Conservation (phyloP, 2,113 vertebrate genomes). For the Caranx ignobilis region DNA sequence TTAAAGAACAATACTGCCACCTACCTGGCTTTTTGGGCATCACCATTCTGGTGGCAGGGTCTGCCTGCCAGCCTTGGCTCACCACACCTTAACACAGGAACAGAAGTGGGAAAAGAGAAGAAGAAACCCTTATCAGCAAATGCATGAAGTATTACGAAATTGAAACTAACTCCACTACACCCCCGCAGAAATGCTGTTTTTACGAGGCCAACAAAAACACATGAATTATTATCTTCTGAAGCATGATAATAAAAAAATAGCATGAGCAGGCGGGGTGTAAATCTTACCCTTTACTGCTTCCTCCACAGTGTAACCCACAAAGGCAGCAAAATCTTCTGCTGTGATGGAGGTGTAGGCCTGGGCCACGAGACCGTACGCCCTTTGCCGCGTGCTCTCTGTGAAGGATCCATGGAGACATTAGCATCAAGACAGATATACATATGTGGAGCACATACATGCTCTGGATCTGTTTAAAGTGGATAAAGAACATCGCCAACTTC, state of each 20-base stretch:
- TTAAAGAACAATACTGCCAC: conserved; percentile 79
- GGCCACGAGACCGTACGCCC: conserved; percentile 93
- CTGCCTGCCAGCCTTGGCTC: conserved; percentile 96
- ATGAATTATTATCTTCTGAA: too few species aligned
- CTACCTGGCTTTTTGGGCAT: conserved; percentile 98
- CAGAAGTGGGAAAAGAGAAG: not conserved
- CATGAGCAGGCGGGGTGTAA: not conserved
- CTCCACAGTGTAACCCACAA: conserved; percentile 95
- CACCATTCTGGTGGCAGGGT: conserved; percentile 94
- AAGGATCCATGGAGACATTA: not conserved
- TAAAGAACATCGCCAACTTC: not conserved
- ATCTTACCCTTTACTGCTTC: conserved; percentile 94
- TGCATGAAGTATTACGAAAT: not conserved
- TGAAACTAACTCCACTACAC: not conserved
- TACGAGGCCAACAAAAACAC: too few species aligned
- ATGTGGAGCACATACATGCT: not conserved
- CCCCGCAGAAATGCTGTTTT: not conserved
- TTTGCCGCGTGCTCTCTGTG: conserved; percentile 90
- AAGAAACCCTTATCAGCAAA: not conserved
- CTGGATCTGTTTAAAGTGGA: not conserved
- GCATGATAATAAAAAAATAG: too few species aligned
- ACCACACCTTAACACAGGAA: conserved; percentile 86
- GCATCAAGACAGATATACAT: not conserved
- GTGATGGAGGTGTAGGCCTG: conserved; percentile 96
- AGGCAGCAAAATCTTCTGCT: conserved; percentile 94